Conservation (phyloP, 2,888 invertebrate species). For the Tetranychus truncatus region DNA sequence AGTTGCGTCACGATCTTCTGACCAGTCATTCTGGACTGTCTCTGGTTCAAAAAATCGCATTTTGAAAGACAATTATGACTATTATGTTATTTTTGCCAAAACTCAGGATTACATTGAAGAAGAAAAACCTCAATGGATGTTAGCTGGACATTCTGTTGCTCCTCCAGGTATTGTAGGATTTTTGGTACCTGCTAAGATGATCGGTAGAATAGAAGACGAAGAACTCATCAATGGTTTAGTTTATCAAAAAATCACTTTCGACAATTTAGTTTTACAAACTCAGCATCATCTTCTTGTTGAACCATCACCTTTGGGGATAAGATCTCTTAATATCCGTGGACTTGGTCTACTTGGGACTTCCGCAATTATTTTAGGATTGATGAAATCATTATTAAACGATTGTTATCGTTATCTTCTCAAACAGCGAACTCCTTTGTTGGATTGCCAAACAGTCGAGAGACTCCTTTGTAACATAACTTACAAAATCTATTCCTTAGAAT, state of each 20-base stretch:
- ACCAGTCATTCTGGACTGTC: constrained; percentile 17
- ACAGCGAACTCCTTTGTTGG: constrained; percentile 13
- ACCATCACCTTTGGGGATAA: constrained; percentile 7
- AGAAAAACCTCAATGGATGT: not conserved
- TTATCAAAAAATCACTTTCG: constrained; percentile 17
- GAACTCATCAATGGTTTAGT: constrained; percentile 14
- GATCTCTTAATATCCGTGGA: constrained; percentile 17
- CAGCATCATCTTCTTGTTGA: constrained; percentile 15
- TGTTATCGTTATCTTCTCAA: constrained; percentile 18
- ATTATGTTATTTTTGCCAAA: constrained; percentile 19
- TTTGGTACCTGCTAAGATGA: constrained; percentile 15
- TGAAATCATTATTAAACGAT: constrained; percentile 16
- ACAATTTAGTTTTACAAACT: constrained; percentile 11
- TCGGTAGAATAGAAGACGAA: constrained; percentile 13
- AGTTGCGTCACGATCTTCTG: constrained; percentile 16
- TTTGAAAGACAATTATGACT: constrained; percentile 18
- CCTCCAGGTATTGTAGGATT: constrained; percentile 17
- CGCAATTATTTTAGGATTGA: constrained; percentile 18
- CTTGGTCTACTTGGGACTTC: constrained; percentile 18
- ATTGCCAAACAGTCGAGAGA: constrained; percentile 30
- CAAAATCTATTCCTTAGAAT: constrained; percentile 59
- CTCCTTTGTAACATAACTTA: constrained; percentile 38
- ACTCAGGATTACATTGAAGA: constrained; percentile 17
- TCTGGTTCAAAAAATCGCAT: constrained; percentile 18
- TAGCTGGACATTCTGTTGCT: not conserved